A percentile compares a stretch with the other conserved stretches of the same genome.
These are phyloP conservation scores for Hydropsyche betteni DNA, from an alignment of 2,888 invertebrate species.

Conservation along the genomic window DNA sequence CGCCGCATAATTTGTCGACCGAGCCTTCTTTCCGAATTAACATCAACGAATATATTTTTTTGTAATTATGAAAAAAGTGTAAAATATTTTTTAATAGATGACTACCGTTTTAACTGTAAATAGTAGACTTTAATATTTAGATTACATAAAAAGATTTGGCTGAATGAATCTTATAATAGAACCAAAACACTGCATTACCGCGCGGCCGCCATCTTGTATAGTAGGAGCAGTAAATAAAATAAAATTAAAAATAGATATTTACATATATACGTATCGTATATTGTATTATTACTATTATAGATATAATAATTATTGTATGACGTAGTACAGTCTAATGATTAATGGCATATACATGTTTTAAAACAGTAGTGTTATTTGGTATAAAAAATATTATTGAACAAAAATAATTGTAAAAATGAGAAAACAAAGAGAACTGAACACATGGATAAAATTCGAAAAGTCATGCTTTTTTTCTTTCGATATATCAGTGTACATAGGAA, in stretches of 20 bases:
- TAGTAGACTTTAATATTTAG: conserved; percentile 10
- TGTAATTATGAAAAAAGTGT: conserved; percentile 27
- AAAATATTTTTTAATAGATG: conserved; percentile 29
- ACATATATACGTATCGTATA: conserved; percentile 50
- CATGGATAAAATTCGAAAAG: conserved; percentile 2
- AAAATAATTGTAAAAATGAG: conserved; percentile 1
- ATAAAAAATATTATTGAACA: conserved; percentile 2
- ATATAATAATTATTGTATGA: conserved; percentile 39
- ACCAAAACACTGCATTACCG: conserved; percentile 24
- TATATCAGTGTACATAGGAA: conserved; percentile 19
- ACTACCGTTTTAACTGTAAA: conserved; percentile 28
- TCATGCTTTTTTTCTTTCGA: conserved; percentile 17
- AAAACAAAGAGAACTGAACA: conserved; percentile 5
- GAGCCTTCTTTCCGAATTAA: conserved; percentile 26
- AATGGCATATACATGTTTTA: conserved; percentile 50
- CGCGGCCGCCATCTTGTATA: conserved; percentile 24
- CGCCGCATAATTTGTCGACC: not conserved
- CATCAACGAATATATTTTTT: conserved; percentile 49
- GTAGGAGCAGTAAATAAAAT: conserved; percentile 21
- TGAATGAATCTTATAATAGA: conserved; percentile 3
- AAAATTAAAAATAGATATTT: conserved; percentile 7
- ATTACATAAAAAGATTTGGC: not conserved
- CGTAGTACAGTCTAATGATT: conserved; percentile 49
- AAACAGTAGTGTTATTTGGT: conserved; percentile 48
- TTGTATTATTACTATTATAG: conserved; percentile 46